Percentiles rank a stretch among this genome's conserved stretches.
Conservation (phyloP, 2,113 vertebrate species). For the Silurus asotus region DNA sequence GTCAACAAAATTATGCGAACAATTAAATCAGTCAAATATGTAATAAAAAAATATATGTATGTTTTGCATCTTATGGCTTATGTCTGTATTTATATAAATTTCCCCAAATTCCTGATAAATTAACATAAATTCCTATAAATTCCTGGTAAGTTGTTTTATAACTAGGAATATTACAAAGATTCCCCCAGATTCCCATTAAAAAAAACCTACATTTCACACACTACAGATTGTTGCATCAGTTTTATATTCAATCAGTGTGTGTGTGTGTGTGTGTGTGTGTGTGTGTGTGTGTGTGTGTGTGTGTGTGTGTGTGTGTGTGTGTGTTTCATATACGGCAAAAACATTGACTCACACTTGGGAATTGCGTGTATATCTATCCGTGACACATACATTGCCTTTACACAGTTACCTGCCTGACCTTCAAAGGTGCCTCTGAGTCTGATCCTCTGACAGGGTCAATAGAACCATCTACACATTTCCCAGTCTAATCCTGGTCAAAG, state of each 20-base stretch:
- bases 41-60: no score
- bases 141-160: no score
- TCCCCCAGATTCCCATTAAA: no score
- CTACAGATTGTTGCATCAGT: slow-evolving; percentile 29
- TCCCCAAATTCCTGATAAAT: no score
- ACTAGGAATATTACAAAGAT: no score
- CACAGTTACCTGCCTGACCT: slow-evolving; percentile 49
- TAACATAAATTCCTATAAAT: no score
- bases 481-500: slow-evolving; percentile 31
- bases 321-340: neutral
- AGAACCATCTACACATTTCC: slow-evolving; percentile 19
- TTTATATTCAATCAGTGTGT: neutral
- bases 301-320: slow-evolving; percentile 32
- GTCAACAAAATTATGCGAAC: no score
- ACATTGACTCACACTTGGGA: neutral
- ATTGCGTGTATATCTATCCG: slow-evolving; percentile 41
- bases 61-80: no score
- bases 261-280: neutral
- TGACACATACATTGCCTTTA: neutral
- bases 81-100: no score
- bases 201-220: neutral
- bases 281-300: slow-evolving; percentile 30
- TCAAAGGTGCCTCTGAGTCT: slow-evolving; percentile 47
- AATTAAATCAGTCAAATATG: no score
- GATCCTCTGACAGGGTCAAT: neutral